Evolutionary conservation across 1,140 invertebrate species (phyloP).

Genomic region (Drosophila watanabei): DNA sequence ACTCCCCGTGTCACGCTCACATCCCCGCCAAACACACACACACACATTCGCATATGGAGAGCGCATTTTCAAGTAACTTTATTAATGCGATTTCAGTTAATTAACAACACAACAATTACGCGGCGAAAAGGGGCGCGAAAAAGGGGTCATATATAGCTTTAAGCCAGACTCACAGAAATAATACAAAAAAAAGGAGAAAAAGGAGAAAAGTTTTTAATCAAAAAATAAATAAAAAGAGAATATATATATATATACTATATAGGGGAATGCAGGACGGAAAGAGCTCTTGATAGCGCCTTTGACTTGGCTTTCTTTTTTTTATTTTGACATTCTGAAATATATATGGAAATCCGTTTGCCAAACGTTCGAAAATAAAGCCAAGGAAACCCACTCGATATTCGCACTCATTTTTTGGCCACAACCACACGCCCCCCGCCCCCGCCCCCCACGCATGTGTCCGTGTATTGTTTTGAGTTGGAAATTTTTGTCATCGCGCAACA

Average conservation of each 20-base stretch:
- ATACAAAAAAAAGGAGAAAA: background rate
- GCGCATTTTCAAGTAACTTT: slow-evolving; percentile 67
- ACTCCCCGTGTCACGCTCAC: slow-evolving; percentile 13
- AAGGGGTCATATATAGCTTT: background rate
- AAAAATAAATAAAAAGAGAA: background rate
- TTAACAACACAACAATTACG: slow-evolving; percentile 77
- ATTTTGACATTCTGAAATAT: background rate
- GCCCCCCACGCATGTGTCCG: slow-evolving; percentile 56
- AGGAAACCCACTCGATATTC: slow-evolving; percentile 17
- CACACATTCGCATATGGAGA: slow-evolving; percentile 22
- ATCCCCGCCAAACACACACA: slow-evolving; percentile 23
- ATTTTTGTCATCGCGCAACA: slow-evolving; percentile 68
- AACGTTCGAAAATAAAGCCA: background rate
- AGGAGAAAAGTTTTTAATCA: slow-evolving; percentile 2
- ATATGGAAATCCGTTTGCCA: slow-evolving; percentile 1
- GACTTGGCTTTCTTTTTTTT: background rate
- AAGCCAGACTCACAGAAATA: background rate
- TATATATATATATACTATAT: background rate
- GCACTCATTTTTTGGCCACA: slow-evolving; percentile 28
- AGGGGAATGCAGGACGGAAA: background rate
- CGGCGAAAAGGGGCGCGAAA: slow-evolving; percentile 14
- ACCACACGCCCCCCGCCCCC: background rate
- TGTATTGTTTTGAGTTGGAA: slow-evolving; percentile 69
- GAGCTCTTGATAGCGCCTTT: slow-evolving; percentile 4
- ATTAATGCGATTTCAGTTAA: slow-evolving; percentile 81